Evolutionary conservation across 2,888 invertebrate species (phyloP).

Genomic region (Papilio gigon): DNA sequence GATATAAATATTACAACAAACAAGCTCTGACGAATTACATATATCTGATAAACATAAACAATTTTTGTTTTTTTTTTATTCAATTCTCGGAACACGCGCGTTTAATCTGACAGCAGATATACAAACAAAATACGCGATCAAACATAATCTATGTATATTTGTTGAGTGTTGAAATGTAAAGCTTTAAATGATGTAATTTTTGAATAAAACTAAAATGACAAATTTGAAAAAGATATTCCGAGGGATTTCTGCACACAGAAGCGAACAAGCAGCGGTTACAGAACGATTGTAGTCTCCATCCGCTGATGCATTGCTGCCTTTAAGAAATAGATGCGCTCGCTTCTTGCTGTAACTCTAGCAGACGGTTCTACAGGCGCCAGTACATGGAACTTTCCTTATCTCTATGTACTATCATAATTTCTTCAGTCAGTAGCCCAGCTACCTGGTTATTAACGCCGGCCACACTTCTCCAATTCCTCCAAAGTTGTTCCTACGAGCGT

Average conservation of each 20-base stretch:
- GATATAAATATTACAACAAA: not conserved
- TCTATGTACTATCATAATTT: no score
- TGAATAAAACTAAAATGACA: not conserved
- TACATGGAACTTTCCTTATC: no score
- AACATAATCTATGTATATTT: slow-evolving; percentile 16
- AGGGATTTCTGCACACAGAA: not conserved
- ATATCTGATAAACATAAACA: slow-evolving; percentile 4
- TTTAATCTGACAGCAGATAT: slow-evolving; percentile 26
- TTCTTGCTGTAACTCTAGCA: no score
- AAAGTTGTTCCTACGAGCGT: no score
- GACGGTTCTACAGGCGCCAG: no score
- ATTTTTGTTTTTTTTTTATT: not conserved
- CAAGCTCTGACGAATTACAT: not conserved
- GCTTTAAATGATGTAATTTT: not conserved
- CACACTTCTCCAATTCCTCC: no score
- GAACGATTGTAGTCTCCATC: no score
- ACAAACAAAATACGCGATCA: slow-evolving; percentile 21
- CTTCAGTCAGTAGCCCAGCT: no score
- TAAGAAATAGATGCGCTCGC: no score
- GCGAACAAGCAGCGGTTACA: not conserved
- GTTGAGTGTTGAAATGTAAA: slow-evolving; percentile 17
- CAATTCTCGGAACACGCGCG: not conserved
- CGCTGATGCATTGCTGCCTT: no score
- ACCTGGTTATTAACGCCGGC: no score
- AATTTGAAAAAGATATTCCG: not conserved